Evolutionary conservation across 1,140 invertebrate species (phyloP), one percentile per base, ranked within the genome.

Genomic region (Leptestheria dahalacensis): DNA sequence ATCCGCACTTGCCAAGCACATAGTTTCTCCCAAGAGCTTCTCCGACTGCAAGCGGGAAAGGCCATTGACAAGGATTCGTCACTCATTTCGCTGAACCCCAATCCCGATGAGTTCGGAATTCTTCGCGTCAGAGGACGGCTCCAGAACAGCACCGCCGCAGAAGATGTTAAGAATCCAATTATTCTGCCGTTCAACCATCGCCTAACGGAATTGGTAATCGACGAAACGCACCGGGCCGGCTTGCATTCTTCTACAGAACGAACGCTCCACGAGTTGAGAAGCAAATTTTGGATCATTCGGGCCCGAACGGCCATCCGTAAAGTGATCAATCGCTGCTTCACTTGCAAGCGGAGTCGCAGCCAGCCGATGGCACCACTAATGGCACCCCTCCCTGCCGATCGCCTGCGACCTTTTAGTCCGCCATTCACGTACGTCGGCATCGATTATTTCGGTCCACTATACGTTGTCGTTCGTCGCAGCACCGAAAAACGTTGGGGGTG

Each of bases 401-500:
- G 65, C 18, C 24, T 65, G 1, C 56, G 25, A 20, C 6, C 48
- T 15, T 48, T 59, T 24, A 55, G n/a, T 3, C 48, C 47, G 2
- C 60, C 48, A 41, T 70, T 64, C 56, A 63, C 21, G 15, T 29
- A 48, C 12, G 52, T 25, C 2, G 64, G 64, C 24, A 48, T 69
- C 11, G 67, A 70, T 55, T 63, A 61, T 48, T 64, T 64, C 21
- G 67, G 65, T 0, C 66, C 66, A 2, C 60, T 69, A 12, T 41
- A 25, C 11, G 52, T 67, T 9, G 62, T 48, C 20, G 63, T 59
- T 50, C 33, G 47, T 18, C 11, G 66, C 28, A 64, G 51, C 25
- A 26, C 10, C 33, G 64, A 59, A 33, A 70, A 61, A 53, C 29
- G 57, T 24, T 63, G 62, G 59, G 28, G 65, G 48, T 28, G 65